Evolutionary conservation across 2,797 vertebrate genomes (phyloP).

Genomic region (Adrianichthys oophorus): DNA sequence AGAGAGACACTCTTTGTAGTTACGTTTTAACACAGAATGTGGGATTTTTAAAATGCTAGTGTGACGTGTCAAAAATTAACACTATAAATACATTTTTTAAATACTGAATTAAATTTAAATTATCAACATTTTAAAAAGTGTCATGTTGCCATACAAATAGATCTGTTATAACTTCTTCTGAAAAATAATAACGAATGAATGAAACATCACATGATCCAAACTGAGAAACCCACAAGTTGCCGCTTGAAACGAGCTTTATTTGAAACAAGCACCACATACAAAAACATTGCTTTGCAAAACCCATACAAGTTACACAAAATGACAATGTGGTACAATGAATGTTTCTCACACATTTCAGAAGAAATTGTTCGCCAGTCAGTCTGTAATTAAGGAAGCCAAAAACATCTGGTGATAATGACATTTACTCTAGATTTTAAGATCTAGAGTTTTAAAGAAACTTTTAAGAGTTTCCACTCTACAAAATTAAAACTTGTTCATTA

Average conservation of each 20-base stretch:
- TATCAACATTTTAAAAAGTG: conserved; percentile 4
- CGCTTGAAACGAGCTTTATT: conserved; percentile 8
- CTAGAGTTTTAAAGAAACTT: too few species aligned
- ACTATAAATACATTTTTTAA: neutral
- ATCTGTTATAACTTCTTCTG: neutral
- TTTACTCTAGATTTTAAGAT: too few species aligned
- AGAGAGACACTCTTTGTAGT: neutral
- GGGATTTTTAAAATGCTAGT: neutral
- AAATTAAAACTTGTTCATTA: too few species aligned
- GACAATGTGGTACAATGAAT: conserved; percentile 4
- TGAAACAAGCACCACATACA: conserved; percentile 5
- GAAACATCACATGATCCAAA: neutral
- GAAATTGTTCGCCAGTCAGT: neutral
- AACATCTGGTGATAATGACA: too few species aligned
- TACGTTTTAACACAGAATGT: neutral
- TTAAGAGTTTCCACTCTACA: too few species aligned
- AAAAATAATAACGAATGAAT: neutral
- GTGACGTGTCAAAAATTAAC: conserved; percentile 5
- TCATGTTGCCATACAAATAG: neutral
- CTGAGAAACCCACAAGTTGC: conserved; percentile 9
- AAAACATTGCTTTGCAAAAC: conserved; percentile 11
- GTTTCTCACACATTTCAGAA: conserved; percentile 1
- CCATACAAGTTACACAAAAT: neutral
- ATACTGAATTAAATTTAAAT: conserved; percentile 1
- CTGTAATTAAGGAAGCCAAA: neutral